Evolutionary conservation across 2,113 vertebrate species (phyloP).

Genomic region (Vombatus ursinus): DNA sequence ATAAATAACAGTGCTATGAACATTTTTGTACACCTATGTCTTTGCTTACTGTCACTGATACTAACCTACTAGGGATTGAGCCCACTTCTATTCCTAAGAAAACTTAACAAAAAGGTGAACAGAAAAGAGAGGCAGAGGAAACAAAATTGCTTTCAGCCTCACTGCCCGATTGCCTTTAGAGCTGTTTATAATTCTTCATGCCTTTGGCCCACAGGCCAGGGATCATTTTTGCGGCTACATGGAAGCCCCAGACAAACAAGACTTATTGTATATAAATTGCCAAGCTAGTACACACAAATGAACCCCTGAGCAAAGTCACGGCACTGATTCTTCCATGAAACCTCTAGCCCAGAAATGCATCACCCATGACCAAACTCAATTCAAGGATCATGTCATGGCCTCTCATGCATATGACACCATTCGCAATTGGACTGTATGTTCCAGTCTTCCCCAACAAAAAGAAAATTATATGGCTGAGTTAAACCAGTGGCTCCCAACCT

Average conservation of each 20-base stretch:
- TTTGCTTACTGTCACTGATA: background rate
- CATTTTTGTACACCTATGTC: background rate
- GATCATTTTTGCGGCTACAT: slow-evolving; percentile 3
- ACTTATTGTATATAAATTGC: background rate
- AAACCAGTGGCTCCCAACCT: slow-evolving; percentile 33
- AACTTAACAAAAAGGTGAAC: background rate
- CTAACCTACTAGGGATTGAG: background rate
- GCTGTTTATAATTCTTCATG: background rate
- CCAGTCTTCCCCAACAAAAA: slow-evolving; percentile 9
- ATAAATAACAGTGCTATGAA: background rate
- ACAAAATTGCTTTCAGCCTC: background rate
- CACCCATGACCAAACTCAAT: background rate
- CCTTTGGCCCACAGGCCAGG: background rate
- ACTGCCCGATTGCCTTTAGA: background rate
- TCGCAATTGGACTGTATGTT: background rate
- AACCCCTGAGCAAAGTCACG: background rate
- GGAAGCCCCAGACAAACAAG: background rate
- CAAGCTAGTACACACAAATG: background rate
- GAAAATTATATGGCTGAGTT: slow-evolving; percentile 42
- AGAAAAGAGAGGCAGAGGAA: background rate
- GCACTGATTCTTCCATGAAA: background rate
- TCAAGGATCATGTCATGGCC: background rate
- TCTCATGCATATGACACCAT: background rate
- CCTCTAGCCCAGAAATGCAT: background rate
- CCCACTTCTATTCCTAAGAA: background rate